Conservation (phyloP, 1,140 invertebrate genomes). For the Argopecten irradians region DNA sequence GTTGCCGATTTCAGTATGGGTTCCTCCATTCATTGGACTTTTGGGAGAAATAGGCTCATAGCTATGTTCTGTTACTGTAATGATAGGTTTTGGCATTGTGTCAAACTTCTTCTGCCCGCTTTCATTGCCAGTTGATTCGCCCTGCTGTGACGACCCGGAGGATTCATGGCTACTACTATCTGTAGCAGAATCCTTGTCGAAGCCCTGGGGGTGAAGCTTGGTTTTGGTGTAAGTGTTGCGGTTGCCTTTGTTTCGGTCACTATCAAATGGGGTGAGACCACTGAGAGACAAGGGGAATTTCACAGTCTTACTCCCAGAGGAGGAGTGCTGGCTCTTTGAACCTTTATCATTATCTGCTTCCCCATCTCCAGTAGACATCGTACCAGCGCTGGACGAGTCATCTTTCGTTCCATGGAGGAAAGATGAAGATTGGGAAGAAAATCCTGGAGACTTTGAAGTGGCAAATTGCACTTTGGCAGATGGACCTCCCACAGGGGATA, state of each 20-base stretch:
- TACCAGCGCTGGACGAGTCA: not conserved
- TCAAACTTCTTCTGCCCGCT: not conserved
- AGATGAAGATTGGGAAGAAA: not conserved
- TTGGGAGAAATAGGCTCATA: constrained; percentile 25
- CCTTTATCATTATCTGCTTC: not conserved
- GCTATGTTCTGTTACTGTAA: constrained; percentile 88
- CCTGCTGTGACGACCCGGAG: constrained; percentile 29
- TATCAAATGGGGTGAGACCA: not conserved
- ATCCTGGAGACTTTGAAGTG: not conserved
- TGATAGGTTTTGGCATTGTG: constrained; percentile 87
- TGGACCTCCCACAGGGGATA: not conserved
- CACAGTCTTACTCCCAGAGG: not conserved
- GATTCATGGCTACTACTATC: constrained; percentile 37
- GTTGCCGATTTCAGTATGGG: not conserved
- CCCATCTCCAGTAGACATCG: not conserved
- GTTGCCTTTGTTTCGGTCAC: constrained; percentile 14
- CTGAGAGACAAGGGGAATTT: not conserved
- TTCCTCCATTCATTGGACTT: not conserved
- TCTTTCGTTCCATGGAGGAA: not conserved
- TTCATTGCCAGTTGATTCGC: not conserved
- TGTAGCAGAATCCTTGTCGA: constrained; percentile 9
- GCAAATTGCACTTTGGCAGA: not conserved
- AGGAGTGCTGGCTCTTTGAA: not conserved
- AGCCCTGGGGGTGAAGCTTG: not conserved
- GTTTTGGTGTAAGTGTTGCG: not conserved